Conservation (phyloP, 2,888 invertebrate genomes). For the Apoderus coryli region DNA sequence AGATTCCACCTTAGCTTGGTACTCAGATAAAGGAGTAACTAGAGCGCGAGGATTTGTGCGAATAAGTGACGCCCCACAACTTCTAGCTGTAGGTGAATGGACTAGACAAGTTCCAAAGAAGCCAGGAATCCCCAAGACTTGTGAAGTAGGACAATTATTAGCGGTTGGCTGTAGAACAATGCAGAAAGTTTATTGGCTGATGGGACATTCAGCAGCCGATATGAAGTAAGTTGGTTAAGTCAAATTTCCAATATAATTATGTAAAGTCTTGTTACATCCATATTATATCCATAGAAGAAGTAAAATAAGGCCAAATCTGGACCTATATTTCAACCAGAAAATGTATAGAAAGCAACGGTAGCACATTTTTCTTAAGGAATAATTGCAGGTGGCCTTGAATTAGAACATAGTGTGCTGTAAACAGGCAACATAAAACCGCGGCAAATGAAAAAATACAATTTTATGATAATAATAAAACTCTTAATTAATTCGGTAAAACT, state of each 20-base stretch:
- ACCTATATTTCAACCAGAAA: too few relatives aligned
- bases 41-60: constrained; percentile 36
- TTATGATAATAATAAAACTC: too few relatives aligned
- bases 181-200: constrained; percentile 66
- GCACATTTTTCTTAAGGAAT: too few relatives aligned
- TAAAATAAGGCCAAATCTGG: too few relatives aligned
- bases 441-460: too few relatives aligned
- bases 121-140: constrained; percentile 54
- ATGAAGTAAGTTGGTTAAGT: constrained; percentile 54
- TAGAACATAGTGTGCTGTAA: too few relatives aligned
- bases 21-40: constrained; percentile 46
- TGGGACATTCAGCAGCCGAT: constrained; percentile 62
- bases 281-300: too few relatives aligned
- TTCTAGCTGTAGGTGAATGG: constrained; percentile 69
- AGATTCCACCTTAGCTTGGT: constrained; percentile 80
- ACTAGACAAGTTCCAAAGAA: constrained; percentile 62
- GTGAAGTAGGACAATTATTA: constrained; percentile 54
- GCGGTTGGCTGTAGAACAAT: constrained; percentile 55
- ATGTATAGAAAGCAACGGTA: too few relatives aligned
- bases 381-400: too few relatives aligned
- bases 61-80: constrained; percentile 66
- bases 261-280: too few relatives aligned
- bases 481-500: too few relatives aligned
- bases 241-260: constrained; percentile 2
- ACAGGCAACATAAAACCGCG: too few relatives aligned